Conservation (phyloP, 2,113 vertebrate genomes). For the Laticauda colubrina region DNA sequence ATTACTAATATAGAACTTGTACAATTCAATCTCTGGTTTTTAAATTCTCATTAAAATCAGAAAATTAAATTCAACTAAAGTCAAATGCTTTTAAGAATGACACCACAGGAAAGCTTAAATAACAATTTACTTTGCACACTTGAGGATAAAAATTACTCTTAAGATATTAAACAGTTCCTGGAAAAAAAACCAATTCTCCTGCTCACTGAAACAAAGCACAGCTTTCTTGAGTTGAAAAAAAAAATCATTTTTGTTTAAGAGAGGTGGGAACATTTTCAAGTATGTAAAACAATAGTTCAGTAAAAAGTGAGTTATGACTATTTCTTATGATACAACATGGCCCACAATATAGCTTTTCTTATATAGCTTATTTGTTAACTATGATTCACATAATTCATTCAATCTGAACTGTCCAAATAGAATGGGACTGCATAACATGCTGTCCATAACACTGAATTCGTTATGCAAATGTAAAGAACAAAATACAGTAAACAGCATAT, state of each 20-base stretch:
- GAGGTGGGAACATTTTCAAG: constrained; percentile 16
- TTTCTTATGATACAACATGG: neutral
- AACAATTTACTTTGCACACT: constrained; percentile 22
- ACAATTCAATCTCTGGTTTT: constrained; percentile 8
- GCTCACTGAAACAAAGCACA: neutral
- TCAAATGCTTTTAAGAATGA: neutral
- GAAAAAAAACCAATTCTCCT: constrained; percentile 24
- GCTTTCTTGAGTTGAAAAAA: constrained; percentile 32
- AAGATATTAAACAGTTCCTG: constrained; percentile 44
- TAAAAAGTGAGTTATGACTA: constrained; percentile 15
- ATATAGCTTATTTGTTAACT: neutral
- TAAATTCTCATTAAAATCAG: neutral
- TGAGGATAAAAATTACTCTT: constrained; percentile 5
- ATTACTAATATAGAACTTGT: neutral
- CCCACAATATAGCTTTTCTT: neutral
- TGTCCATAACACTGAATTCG: neutral
- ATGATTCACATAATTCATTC: neutral
- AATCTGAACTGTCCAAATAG: neutral
- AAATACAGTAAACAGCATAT: neutral
- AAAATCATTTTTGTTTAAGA: constrained; percentile 41
- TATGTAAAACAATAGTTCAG: neutral
- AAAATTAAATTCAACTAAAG: constrained; percentile 5
- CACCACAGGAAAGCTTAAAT: neutral
- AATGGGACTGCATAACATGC: neutral
- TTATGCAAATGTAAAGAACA: neutral